A percentile compares a stretch with the other conserved stretches of the same genome.
Conservation (phyloP, 2,888 invertebrate genomes). For the Anorthoa munda region DNA sequence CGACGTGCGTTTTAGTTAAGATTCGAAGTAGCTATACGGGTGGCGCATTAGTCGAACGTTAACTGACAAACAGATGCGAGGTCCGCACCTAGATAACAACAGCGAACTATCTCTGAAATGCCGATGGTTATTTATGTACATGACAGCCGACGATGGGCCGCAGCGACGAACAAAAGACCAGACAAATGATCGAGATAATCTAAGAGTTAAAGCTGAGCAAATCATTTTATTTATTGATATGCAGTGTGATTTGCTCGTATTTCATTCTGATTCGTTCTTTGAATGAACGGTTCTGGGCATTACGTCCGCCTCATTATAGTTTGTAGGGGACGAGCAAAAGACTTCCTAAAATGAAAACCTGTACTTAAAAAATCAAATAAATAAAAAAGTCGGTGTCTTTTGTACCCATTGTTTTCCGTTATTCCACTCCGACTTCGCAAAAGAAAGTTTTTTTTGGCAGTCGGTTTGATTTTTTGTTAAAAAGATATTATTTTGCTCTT, state of each 20-base stretch:
- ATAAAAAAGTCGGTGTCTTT: too few relatives aligned
- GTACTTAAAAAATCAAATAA: too few relatives aligned
- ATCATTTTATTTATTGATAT: conserved; percentile 69
- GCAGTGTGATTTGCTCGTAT: conserved; percentile 44
- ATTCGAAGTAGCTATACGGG: conserved; percentile 82
- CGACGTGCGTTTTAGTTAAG: conserved; percentile 66
- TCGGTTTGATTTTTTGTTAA: too few relatives aligned
- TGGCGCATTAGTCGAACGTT: conserved; percentile 83
- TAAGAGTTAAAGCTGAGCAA: conserved; percentile 74
- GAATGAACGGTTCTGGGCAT: not conserved
- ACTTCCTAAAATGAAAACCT: not conserved
- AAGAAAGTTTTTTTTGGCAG: too few relatives aligned
- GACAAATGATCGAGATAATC: conserved; percentile 89
- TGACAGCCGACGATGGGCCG: conserved; percentile 78
- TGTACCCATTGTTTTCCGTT: too few relatives aligned
- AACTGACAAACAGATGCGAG: conserved; percentile 89
- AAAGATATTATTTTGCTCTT: too few relatives aligned
- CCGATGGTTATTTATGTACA: conserved; percentile 88
- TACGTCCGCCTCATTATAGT: not conserved
- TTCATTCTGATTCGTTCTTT: conserved; percentile 28
- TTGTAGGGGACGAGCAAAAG: not conserved
- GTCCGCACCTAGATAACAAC: conserved; percentile 83
- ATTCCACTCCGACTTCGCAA: too few relatives aligned
- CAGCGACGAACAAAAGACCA: conserved; percentile 84
- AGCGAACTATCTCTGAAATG: conserved; percentile 85